Evolutionary conservation across 2,888 invertebrate genomes (phyloP).

Genomic region (Anagyrus pseudococci): DNA sequence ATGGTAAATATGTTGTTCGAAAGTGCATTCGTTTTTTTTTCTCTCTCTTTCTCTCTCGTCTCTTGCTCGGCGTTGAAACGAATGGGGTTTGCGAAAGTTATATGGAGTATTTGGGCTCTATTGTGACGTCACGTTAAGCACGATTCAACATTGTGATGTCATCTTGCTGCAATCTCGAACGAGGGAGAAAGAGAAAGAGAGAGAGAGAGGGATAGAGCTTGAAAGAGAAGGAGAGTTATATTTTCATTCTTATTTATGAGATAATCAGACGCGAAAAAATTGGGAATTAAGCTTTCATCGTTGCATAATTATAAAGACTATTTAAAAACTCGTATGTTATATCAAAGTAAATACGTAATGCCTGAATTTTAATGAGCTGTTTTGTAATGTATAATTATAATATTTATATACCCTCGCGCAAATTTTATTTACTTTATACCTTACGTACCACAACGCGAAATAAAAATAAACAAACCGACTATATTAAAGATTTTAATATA

Average conservation of each 20-base stretch:
- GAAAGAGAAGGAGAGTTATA: conserved; percentile 6
- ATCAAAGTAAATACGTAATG: too few species aligned
- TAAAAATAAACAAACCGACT: too few species aligned
- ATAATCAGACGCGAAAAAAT: conserved; percentile 16
- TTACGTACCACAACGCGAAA: too few species aligned
- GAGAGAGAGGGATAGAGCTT: too few species aligned
- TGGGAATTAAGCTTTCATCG: neutral
- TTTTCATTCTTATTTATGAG: conserved; percentile 5
- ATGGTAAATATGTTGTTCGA: conserved; percentile 3
- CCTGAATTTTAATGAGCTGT: too few species aligned
- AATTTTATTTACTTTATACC: too few species aligned
- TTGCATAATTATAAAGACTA: conserved; percentile 8
- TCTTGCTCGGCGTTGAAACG: conserved; percentile 1
- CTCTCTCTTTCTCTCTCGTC: too few species aligned
- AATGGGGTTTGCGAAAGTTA: conserved; percentile 13
- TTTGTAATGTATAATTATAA: too few species aligned
- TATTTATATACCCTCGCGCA: too few species aligned
- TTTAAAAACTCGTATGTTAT: neutral
- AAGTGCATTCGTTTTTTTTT: neutral
- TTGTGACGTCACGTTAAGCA: conserved; percentile 29
- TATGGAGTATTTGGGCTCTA: conserved; percentile 16
- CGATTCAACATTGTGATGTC: conserved; percentile 27
- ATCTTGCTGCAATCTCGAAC: conserved; percentile 11
- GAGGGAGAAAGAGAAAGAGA: too few species aligned
- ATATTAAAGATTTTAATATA: too few species aligned